Evolutionary conservation across 1,140 invertebrate genomes (phyloP).

Genomic region (Phymorhynchus buccinoides): DNA sequence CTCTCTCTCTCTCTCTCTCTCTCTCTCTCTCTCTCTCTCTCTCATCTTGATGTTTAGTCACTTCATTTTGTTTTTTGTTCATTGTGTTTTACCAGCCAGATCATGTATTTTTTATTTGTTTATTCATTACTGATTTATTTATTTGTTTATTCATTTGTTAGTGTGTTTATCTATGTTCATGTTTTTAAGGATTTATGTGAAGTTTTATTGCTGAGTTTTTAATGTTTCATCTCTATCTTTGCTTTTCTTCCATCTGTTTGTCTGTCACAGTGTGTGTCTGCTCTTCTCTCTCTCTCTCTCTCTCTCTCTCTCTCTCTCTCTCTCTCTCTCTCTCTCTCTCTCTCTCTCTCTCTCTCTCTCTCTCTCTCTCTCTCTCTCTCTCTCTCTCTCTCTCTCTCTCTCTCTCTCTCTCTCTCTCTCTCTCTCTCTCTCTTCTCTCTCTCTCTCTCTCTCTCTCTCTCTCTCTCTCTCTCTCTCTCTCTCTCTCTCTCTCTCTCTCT

Average conservation of each 20-base stretch:
- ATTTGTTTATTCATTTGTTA: not conserved
- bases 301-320: no score
- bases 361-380: not conserved
- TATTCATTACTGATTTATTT: not conserved
- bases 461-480: no score
- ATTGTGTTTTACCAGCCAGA: no score
- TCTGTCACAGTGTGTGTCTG: no score
- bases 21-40: no score
- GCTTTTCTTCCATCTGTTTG: not conserved
- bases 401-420: not conserved
- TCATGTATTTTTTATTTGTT: not conserved
- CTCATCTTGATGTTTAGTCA: not conserved
- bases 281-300: no score
- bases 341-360: not conserved
- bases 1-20: no score
- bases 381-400: slow-evolving; percentile 10
- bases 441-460: no score
- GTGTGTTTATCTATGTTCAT: not conserved
- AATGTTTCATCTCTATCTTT: not conserved
- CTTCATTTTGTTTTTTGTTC: not conserved
- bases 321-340: no score
- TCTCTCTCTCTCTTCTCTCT: no score
- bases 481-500: no score
- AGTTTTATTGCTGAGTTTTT: not conserved
- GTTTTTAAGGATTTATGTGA: not conserved